phyloP scores from a whole-genome alignment of 2,888 invertebrate species.

The Nymphalis c-album region DNA sequence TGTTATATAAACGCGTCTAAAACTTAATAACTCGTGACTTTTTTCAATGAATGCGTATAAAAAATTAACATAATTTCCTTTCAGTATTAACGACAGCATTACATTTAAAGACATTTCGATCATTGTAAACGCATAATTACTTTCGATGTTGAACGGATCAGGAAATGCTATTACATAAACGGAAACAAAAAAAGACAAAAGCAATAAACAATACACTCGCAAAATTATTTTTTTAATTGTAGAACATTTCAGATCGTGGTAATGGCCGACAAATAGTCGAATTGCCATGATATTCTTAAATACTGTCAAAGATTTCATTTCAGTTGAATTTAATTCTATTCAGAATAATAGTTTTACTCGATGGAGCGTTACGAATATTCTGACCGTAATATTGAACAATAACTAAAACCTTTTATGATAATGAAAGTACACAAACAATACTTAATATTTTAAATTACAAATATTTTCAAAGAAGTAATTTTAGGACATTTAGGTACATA shows the following conservation, averaged over 20 bases:
- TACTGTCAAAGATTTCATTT: too few relatives aligned
- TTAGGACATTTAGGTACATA: too few relatives aligned
- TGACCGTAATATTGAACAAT: too few relatives aligned
- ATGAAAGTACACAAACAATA: too few relatives aligned
- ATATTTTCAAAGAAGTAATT: too few relatives aligned
- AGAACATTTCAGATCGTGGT: conserved; percentile 10
- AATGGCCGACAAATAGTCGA: conserved; percentile 10
- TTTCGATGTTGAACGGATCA: background rate
- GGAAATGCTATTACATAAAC: background rate
- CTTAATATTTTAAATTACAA: too few relatives aligned
- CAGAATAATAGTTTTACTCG: too few relatives aligned
- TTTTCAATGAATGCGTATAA: conserved; percentile 2
- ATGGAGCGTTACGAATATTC: too few relatives aligned
- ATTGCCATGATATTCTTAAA: background rate
- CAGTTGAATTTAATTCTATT: too few relatives aligned
- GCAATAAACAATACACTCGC: background rate
- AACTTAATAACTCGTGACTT: conserved; percentile 7
- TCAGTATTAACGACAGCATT: background rate
- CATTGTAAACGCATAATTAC: background rate
- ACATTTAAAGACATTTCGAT: background rate
- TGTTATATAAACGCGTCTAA: background rate
- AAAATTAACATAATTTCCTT: conserved; percentile 10
- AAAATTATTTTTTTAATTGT: background rate
- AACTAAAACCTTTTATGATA: too few relatives aligned
- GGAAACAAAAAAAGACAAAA: background rate